A percentile compares a stretch with the other conserved stretches of the same genome.
These are phyloP conservation scores for Hoplostethus atlanticus DNA, from an alignment of 2,797 vertebrate species.

Conservation along the genomic window DNA sequence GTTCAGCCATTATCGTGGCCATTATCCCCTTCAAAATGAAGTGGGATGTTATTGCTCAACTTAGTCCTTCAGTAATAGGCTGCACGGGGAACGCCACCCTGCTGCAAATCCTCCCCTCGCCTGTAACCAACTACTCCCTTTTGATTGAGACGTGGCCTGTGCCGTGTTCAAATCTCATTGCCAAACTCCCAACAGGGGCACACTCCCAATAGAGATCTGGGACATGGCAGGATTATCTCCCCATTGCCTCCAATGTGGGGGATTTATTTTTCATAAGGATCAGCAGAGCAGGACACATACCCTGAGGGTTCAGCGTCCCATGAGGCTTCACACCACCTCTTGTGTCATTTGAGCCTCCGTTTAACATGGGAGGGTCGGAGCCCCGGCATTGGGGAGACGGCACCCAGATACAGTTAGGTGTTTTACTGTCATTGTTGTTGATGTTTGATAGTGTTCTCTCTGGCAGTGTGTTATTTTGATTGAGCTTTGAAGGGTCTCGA, in stretches of 20 bases:
- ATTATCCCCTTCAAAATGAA: too few relatives aligned
- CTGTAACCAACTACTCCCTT: constrained; percentile 33
- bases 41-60: background rate
- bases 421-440: background rate
- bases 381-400: background rate
- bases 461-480: background rate
- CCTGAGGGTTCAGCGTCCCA: constrained; percentile 45
- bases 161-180: constrained; percentile 59
- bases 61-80: constrained; percentile 11
- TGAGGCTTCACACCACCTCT: constrained; percentile 43
- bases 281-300: constrained; percentile 37
- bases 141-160: constrained; percentile 46
- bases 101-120: constrained; percentile 38
- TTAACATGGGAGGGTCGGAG: background rate
- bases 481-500: background rate
- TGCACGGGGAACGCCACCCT: constrained; percentile 20
- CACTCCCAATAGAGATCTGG: constrained; percentile 74
- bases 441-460: too few relatives aligned
- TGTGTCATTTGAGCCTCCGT: background rate
- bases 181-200: constrained; percentile 62
- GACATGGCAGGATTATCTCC: constrained; percentile 77
- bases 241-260: constrained; percentile 53
- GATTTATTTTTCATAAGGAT: constrained; percentile 40
- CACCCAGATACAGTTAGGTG: background rate
- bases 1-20: background rate